Evolutionary conservation across 2,797 vertebrate species (phyloP), one percentile per base, ranked within the genome.

Genomic region (Carduelis carduelis): DNA sequence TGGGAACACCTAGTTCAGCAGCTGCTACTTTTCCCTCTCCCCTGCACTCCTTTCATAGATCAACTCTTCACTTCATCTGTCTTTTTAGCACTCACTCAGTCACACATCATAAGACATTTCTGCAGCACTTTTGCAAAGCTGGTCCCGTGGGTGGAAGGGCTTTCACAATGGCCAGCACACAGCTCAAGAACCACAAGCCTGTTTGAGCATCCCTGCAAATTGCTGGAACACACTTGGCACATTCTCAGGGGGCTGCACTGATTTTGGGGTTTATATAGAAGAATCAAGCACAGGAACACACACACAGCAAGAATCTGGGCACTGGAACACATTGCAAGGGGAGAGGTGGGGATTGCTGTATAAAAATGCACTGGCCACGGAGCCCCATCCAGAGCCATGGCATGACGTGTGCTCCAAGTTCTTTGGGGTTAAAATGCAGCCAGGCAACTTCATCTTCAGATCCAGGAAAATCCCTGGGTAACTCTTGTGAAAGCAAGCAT

Each of bases 311-410:
- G 4, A 47, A 50, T 21, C 22, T 55, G 56, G 27, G 32, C 41
- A 27, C 52, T 63, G 5, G 22, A 65, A 69, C 6, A 57, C 21
- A 44, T 6, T 61, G 44, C 34, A 77, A n/a, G 32, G 11, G 41
- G 27, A 64, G 19, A 70, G 24, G 39, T 19, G 3, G 12, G 8
- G 17, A 9, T 32, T 0, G 0, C 50, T 59, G 22, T 50, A 43
- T 53, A 57, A 57, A 30, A 50, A 81, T 2, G 6, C 4, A 35
- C 72, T 65, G 65, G 41, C 37, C 32, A 60, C 43, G 13, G 19
- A 81, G 14, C 15, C 35, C 26, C 2, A 6, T 16, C 27, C 81
- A 83, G 80, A 87, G 32, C 12, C 47, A 49, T 1, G 0, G 32
- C 8, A 30, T 26, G 34, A 69, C 26, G 20, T 7, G 35, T 41